These are phyloP conservation scores for Platichthys flesus DNA, from an alignment of 2,113 vertebrate species.

Conservation along the genomic window DNA sequence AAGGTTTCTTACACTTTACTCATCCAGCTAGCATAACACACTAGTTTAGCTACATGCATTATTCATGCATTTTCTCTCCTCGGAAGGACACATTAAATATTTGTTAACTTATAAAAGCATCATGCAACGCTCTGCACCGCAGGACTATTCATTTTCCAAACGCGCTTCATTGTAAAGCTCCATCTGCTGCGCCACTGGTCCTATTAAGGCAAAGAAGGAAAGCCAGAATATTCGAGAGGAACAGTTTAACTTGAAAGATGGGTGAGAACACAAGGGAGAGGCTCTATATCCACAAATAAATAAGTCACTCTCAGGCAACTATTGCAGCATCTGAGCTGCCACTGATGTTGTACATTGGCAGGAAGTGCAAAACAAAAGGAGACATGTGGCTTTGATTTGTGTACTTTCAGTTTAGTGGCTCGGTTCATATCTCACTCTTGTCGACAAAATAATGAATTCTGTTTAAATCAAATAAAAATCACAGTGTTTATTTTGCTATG, in stretches of 20 bases:
- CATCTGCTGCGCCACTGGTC: constrained; percentile 46
- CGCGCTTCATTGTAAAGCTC: constrained; percentile 55
- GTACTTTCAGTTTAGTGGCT: not conserved
- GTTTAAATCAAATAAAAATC: not conserved
- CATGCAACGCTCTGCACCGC: constrained; percentile 64
- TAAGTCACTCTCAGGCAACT: constrained; percentile 37
- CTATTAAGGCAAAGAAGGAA: constrained; percentile 42
- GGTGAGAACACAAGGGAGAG: constrained; percentile 24
- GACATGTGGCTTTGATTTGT: constrained; percentile 11
- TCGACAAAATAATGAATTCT: not conserved
- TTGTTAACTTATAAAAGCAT: constrained; percentile 76
- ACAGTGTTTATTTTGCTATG: not conserved
- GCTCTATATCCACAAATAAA: constrained; percentile 49
- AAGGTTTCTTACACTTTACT: constrained; percentile 35
- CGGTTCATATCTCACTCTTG: not conserved
- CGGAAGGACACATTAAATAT: constrained; percentile 74
- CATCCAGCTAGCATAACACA: constrained; percentile 54
- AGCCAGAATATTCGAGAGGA: constrained; percentile 44
- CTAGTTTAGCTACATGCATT: constrained; percentile 63
- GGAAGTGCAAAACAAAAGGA: not conserved
- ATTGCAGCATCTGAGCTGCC: constrained; percentile 33
- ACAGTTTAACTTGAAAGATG: constrained; percentile 41
- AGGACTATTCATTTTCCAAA: constrained; percentile 59
- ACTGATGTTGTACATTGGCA: constrained; percentile 20
- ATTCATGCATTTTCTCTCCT: constrained; percentile 67